Conservation (phyloP, 2,113 vertebrate species). For the Sarotherodon lohbergeri region DNA sequence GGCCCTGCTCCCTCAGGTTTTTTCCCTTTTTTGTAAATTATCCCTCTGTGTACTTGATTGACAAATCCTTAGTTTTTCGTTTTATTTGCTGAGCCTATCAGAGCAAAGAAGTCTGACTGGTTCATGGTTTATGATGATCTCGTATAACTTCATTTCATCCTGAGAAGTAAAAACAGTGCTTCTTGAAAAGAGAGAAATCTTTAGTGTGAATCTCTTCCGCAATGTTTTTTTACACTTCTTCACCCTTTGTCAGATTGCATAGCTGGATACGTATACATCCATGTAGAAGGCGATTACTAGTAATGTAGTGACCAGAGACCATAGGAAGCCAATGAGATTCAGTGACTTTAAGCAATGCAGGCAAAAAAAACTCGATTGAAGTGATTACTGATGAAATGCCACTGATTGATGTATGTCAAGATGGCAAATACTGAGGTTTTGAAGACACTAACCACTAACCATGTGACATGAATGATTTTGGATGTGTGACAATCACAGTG, state of each 20-base stretch:
- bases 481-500: not conserved
- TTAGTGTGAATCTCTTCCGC: not conserved
- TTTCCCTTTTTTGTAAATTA: not conserved
- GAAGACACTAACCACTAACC: rapidly evolving
- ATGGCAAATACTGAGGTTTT: not conserved
- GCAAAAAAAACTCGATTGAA: not conserved
- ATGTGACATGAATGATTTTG: not conserved
- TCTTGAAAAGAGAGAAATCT: not conserved
- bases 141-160: not conserved
- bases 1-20: not conserved
- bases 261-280: not conserved
- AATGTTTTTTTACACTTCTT: rapidly evolving
- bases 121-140: not conserved
- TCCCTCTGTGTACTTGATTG: not conserved
- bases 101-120: not conserved
- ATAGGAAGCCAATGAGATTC: not conserved
- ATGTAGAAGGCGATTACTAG: not conserved
- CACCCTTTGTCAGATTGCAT: not conserved
- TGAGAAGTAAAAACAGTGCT: not conserved
- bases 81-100: not conserved
- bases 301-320: rapidly evolving
- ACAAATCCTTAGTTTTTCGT: not conserved
- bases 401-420: not conserved
- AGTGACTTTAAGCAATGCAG: not conserved
- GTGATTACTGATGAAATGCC: not conserved